These are phyloP conservation scores for Tuta absoluta DNA, from an alignment of 2,888 invertebrate species.

Conservation along the genomic window DNA sequence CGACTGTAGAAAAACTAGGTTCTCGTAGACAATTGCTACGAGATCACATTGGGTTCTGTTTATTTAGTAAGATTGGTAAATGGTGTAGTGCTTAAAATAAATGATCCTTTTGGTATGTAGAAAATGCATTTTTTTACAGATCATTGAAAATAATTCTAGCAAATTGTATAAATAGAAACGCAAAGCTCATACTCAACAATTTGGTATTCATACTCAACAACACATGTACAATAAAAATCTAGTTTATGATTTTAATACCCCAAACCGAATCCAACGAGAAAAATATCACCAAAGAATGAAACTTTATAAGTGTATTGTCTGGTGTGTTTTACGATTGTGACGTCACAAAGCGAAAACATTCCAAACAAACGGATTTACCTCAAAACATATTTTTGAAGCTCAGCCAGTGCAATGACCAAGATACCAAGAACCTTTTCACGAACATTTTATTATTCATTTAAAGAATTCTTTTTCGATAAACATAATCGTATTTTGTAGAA, in stretches of 20 bases:
- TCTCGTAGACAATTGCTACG: slow-evolving; percentile 16
- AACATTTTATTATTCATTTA: slow-evolving; percentile 24
- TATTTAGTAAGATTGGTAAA: not conserved
- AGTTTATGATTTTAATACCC: not conserved
- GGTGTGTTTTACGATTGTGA: not conserved
- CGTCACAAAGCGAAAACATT: slow-evolving; percentile 7
- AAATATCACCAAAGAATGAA: not conserved
- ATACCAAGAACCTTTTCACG: slow-evolving; percentile 14
- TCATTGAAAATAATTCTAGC: too few species aligned
- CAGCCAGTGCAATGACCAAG: slow-evolving; percentile 19
- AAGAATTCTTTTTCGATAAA: slow-evolving; percentile 17
- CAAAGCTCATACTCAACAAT: too few species aligned
- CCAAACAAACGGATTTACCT: slow-evolving; percentile 17
- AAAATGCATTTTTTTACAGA: too few species aligned
- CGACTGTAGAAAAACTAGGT: slow-evolving; percentile 2
- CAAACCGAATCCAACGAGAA: not conserved
- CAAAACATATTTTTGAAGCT: slow-evolving; percentile 17
- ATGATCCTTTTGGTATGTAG: too few species aligned
- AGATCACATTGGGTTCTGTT: not conserved
- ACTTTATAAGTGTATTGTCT: slow-evolving; percentile 4
- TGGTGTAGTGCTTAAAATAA: not conserved
- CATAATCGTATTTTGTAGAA: slow-evolving; percentile 20
- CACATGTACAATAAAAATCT: not conserved
- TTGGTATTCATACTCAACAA: too few species aligned
- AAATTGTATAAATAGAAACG: too few species aligned